Base-by-base conservation (phyloP, 2,113 vertebrate species). In the Scartelaos histophorus region DNA sequence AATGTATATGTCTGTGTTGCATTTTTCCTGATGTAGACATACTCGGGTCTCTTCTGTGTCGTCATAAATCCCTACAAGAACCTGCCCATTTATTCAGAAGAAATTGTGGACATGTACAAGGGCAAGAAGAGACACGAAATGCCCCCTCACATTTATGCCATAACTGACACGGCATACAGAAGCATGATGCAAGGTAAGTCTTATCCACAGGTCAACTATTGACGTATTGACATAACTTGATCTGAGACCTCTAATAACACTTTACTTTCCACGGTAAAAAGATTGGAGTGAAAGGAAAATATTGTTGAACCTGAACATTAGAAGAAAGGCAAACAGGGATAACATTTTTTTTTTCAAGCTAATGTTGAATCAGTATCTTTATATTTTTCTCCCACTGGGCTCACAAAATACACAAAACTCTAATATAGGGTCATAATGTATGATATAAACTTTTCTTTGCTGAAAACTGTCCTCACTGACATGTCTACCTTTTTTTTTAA, bases 11-110 rank as follows among this genome's bases (percentile, higher is more conserved):
- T 21, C 9, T 38, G 17, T 35, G 35, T 22, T 47, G 38, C 1
- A 12, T 13, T 24, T 64, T 13, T 66, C 5, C 24, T 46, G 3
- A 24, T 24, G 16, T 87, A 99, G 97, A 99, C 98, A 1, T 99
- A 99, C 82, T 99, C 97, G 15, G 98, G 98, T 75, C 93, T 99
- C 77, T 99, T 99, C 93, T 99, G 98, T 7, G 98, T 99, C 85
- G 98, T 99, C 77, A 99, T 99, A 85, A 99, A 99, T 87, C 98
- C 98, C 69, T 99, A 99, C 87, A 99, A 98, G 94, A 98, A 99
- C 91, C 92, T 99, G 90, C 97, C 98, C 75, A 99, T 99, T 91
- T 99, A 99, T 89, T 98, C 97, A 0, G 98, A 99, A 91, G 97
- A 99, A 92, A 99, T 99, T 0, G 95, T 99, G 70, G 98, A 99